A percentile compares a stretch with the other conserved stretches of the same genome.
These are phyloP conservation scores for Spilogale gracilis DNA, from an alignment of 2,113 vertebrate species.

Conservation along the genomic window DNA sequence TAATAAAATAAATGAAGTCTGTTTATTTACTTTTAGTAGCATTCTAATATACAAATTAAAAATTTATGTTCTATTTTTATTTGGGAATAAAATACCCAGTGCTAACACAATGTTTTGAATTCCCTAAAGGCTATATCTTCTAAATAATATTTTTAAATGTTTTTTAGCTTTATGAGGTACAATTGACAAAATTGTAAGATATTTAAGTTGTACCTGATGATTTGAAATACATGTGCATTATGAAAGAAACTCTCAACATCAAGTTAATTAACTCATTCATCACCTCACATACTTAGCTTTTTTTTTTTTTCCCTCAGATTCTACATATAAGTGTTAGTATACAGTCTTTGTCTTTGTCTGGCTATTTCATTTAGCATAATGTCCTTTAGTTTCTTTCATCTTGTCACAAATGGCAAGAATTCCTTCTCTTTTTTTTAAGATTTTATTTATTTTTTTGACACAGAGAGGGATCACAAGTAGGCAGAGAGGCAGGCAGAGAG, in stretches of 20 bases:
- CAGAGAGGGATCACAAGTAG: too few species aligned
- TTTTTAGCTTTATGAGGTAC: not conserved
- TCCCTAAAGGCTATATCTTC: not conserved
- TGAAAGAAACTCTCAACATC: not conserved
- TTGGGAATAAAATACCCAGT: not conserved
- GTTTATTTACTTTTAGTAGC: not conserved
- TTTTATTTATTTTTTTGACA: too few species aligned
- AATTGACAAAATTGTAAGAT: not conserved
- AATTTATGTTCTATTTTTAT: not conserved
- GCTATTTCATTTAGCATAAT: not conserved
- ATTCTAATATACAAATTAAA: not conserved
- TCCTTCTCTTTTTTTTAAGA: not conserved
- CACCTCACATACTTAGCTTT: not conserved
- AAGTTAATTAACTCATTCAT: not conserved
- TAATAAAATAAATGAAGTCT: not conserved
- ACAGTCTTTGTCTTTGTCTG: not conserved
- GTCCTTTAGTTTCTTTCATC: too few species aligned
- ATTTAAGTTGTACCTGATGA: too few species aligned
- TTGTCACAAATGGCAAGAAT: not conserved
- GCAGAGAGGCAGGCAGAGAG: too few species aligned
- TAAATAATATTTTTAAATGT: not conserved
- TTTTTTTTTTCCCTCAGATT: not conserved
- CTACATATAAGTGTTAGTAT: not conserved
- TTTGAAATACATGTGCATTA: not conserved
- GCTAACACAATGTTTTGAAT: not conserved